Evolutionary conservation across 2,113 vertebrate genomes (phyloP).

Genomic region (Scolopax mira): DNA sequence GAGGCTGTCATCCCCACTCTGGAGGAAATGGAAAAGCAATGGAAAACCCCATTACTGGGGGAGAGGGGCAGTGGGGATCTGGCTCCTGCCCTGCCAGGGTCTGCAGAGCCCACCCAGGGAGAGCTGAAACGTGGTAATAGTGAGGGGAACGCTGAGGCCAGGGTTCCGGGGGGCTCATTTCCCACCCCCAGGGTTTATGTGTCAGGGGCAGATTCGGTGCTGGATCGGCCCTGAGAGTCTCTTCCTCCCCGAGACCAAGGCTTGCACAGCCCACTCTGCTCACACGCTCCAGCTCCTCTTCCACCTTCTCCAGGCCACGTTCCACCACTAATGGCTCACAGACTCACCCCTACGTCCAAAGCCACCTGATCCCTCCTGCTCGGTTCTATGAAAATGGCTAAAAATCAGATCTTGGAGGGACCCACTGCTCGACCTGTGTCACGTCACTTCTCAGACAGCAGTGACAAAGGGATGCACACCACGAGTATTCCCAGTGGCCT

Average conservation of each 20-base stretch:
- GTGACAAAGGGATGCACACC: not conserved
- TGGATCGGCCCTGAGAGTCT: not conserved
- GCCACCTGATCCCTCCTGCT: not conserved
- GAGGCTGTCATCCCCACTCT: not conserved
- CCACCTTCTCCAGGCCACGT: not conserved
- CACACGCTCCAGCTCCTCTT: not conserved
- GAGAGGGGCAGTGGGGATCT: not conserved
- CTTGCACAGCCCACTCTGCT: not conserved
- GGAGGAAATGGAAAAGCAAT: not conserved
- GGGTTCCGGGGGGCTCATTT: not conserved
- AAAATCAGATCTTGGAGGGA: not conserved
- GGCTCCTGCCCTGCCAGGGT: not conserved
- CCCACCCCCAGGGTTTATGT: rapidly evolving
- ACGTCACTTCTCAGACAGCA: rapidly evolving
- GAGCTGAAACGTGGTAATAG: not conserved
- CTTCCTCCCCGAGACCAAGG: not conserved
- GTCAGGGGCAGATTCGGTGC: not conserved
- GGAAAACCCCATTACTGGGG: not conserved
- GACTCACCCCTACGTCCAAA: not conserved
- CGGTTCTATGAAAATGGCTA: not conserved
- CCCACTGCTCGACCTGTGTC: not conserved
- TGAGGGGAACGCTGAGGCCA: rapidly evolving
- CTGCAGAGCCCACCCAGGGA: not conserved
- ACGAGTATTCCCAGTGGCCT: rapidly evolving
- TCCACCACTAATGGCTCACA: rapidly evolving